Evolutionary conservation across 2,797 vertebrate genomes (phyloP).

Genomic region (Hipposideros larvatus): DNA sequence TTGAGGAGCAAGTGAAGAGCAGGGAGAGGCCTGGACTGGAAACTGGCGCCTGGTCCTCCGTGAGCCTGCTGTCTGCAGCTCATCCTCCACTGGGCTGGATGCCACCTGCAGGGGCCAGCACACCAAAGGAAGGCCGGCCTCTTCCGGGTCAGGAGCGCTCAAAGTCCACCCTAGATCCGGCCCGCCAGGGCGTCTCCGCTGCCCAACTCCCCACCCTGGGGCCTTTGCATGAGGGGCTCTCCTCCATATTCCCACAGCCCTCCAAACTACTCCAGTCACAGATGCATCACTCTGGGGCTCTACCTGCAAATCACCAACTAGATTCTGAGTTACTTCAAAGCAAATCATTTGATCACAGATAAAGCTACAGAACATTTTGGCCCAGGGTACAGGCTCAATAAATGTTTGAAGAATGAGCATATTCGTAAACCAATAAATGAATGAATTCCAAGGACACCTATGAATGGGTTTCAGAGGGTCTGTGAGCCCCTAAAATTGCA

Average conservation of each 20-base stretch:
- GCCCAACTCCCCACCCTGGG: background rate
- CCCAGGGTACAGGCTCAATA: background rate
- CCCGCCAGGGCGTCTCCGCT: background rate
- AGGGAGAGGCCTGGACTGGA: background rate
- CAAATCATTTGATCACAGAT: background rate
- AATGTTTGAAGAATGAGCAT: background rate
- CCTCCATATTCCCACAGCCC: no score
- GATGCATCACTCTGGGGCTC: background rate
- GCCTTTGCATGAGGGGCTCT: background rate
- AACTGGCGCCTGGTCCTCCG: background rate
- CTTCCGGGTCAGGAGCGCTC: background rate
- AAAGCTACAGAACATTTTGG: background rate
- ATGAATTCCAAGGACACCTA: background rate
- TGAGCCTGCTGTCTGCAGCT: background rate
- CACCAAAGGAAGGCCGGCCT: background rate
- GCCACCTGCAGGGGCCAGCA: background rate
- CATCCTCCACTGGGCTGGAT: fast-evolving
- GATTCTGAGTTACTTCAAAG: background rate
- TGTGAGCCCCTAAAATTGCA: background rate
- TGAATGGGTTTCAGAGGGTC: background rate
- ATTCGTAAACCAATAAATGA: background rate
- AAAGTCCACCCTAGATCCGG: background rate
- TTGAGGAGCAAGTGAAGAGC: background rate
- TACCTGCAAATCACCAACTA: background rate
- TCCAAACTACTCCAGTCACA: background rate